These are phyloP conservation scores for Calidris pygmaea DNA, from an alignment of 2,113 vertebrate species.

Conservation along the genomic window DNA sequence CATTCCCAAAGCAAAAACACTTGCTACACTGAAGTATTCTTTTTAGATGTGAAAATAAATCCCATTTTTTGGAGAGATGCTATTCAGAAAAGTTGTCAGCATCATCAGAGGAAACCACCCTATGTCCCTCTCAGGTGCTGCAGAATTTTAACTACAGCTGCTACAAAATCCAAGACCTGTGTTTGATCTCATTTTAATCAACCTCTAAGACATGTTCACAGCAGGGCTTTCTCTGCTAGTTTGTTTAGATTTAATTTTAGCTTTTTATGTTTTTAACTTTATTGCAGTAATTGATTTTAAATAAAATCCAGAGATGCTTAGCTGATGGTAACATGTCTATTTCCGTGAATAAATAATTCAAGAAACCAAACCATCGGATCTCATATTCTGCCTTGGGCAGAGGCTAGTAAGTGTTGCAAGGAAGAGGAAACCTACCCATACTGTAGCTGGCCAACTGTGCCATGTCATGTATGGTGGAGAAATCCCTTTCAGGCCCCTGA, in stretches of 20 bases:
- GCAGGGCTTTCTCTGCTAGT: background rate
- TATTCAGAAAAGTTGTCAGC: background rate
- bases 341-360: slow-evolving; percentile 16
- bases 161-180: background rate
- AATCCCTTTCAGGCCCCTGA: slow-evolving; percentile 13
- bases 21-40: background rate
- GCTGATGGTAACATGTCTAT: background rate
- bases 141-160: background rate
- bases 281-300: slow-evolving; percentile 14
- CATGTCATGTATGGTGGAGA: background rate
- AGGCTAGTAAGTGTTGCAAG: background rate
- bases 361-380: background rate
- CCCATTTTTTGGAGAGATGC: background rate
- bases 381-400: background rate
- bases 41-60: background rate
- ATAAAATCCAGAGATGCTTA: background rate
- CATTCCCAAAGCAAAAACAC: background rate
- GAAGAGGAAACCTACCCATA: slow-evolving; percentile 5
- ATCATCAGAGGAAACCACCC: background rate
- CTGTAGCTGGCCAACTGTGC: background rate
- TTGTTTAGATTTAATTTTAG: slow-evolving; percentile 20
- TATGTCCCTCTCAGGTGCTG: background rate
- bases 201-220: background rate
- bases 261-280: background rate
- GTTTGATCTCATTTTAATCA: background rate